Conservation (phyloP, 2,888 invertebrate genomes). For the Napeogenes sylphis region DNA sequence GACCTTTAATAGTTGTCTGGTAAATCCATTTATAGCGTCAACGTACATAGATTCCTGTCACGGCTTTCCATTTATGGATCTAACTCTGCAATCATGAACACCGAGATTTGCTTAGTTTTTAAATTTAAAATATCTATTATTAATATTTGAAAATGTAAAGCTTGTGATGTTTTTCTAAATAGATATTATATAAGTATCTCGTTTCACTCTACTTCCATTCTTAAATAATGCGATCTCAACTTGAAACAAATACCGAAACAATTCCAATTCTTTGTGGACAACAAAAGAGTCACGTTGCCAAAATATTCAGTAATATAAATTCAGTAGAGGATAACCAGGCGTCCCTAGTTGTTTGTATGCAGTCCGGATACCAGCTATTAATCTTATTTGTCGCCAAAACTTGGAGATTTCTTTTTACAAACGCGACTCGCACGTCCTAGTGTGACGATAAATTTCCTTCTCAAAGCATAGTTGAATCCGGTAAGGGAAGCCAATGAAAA, state of each 20-base stretch:
- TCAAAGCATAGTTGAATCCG: constrained; percentile 32
- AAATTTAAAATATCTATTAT: neutral
- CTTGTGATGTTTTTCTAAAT: too few species aligned
- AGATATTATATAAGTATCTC: too few species aligned
- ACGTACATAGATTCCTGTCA: constrained; percentile 10
- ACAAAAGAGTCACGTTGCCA: constrained; percentile 10
- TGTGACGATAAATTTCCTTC: constrained; percentile 47
- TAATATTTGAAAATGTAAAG: too few species aligned
- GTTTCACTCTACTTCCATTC: neutral
- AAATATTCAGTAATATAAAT: constrained; percentile 18
- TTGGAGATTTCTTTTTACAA: constrained; percentile 23
- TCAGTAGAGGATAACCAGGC: constrained; percentile 17
- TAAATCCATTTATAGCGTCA: constrained; percentile 21
- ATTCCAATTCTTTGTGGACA: constrained; percentile 10
- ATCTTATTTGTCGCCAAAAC: constrained; percentile 49
- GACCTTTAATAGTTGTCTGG: constrained; percentile 21
- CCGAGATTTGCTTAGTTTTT: neutral
- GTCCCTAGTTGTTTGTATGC: constrained; percentile 31
- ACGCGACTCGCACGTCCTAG: constrained; percentile 26
- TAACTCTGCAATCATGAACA: neutral
- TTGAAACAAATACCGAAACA: neutral
- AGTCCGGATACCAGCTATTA: constrained; percentile 36
- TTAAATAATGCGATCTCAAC: neutral
- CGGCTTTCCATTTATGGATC: constrained; percentile 4
- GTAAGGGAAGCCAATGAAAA: constrained; percentile 44